Conservation (phyloP, 2,888 invertebrate species). For the Deroplatys truncata region DNA sequence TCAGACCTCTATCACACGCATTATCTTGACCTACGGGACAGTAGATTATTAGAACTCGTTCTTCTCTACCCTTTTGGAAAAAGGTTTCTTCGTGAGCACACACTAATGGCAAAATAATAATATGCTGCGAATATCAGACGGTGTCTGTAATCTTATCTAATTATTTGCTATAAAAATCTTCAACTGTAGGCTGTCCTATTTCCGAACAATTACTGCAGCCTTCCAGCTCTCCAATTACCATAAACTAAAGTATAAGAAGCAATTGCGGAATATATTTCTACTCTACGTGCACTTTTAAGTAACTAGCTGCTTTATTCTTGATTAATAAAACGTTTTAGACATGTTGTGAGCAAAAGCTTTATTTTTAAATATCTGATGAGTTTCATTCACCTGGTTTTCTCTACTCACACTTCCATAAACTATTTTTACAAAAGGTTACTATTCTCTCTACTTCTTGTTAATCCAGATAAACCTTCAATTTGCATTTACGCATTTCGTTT, state of each 20-base stretch:
- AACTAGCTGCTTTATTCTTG: too few species aligned
- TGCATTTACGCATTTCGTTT: too few species aligned
- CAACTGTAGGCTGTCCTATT: not conserved
- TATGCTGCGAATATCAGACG: not conserved
- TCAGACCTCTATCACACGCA: not conserved
- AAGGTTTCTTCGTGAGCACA: not conserved
- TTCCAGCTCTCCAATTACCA: not conserved
- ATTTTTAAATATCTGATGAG: too few species aligned
- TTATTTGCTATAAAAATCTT: constrained; percentile 9
- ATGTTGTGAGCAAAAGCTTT: too few species aligned
- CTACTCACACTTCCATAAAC: too few species aligned
- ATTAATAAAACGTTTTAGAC: too few species aligned
- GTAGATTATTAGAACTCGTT: not conserved
- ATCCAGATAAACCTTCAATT: too few species aligned
- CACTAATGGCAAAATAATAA: constrained; percentile 26
- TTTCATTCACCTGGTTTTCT: too few species aligned
- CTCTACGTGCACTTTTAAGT: too few species aligned
- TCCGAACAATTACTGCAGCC: not conserved
- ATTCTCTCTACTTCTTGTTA: too few species aligned
- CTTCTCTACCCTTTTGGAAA: not conserved
- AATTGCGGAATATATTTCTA: not conserved
- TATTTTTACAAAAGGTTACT: too few species aligned
- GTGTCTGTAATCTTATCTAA: constrained; percentile 10
- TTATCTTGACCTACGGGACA: not conserved
- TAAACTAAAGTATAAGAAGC: not conserved